Conservation (phyloP, 2,113 vertebrate species). For the Proteles cristata region DNA sequence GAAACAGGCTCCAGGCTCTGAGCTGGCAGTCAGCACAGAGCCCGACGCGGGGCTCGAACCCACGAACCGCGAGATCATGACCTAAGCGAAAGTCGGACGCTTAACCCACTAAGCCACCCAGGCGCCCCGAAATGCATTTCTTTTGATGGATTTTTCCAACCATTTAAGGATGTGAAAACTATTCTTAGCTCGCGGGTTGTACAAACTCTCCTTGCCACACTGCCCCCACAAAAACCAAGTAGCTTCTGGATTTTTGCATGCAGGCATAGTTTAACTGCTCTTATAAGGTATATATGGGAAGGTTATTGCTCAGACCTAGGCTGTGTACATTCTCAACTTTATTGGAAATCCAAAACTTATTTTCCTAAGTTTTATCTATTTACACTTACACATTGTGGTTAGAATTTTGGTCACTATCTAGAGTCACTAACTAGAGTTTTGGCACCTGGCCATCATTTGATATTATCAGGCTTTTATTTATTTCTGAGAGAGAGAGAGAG, state of each 20-base stretch:
- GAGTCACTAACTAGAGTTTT: too few species aligned
- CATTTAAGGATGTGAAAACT: constrained; percentile 16
- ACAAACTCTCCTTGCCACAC: neutral
- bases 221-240: neutral
- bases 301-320: neutral
- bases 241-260: neutral
- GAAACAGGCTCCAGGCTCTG: too few species aligned
- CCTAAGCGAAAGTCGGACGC: too few species aligned
- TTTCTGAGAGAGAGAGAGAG: too few species aligned
- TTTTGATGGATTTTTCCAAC: neutral
- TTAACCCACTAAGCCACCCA: too few species aligned
- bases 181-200: neutral
- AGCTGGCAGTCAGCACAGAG: too few species aligned
- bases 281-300: neutral
- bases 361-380: constrained; percentile 8
- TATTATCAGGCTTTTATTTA: neutral
- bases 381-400: neutral
- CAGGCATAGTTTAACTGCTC: neutral
- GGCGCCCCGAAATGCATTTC: neutral
- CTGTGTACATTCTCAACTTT: neutral
- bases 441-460: neutral
- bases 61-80: too few species aligned
- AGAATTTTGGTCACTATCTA: neutral
- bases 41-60: too few species aligned
- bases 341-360: constrained; percentile 22